Evolutionary conservation across 1,140 invertebrate species (phyloP).

Genomic region (Tetramorium simillimum): DNA sequence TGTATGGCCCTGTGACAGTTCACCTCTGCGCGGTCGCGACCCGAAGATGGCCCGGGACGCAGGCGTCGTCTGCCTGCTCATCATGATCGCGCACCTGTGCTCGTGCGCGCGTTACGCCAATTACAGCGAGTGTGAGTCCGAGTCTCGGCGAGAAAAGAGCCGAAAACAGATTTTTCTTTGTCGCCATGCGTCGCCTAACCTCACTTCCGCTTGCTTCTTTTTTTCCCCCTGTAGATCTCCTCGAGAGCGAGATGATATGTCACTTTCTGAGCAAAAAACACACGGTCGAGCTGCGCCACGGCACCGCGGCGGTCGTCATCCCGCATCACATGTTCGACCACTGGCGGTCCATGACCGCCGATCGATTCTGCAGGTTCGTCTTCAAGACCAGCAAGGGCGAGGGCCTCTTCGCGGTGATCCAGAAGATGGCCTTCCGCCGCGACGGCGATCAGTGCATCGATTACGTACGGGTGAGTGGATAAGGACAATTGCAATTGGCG

Average conservation of each 20-base stretch:
- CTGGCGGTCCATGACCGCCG: constrained; percentile 53
- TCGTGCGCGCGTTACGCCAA: neutral
- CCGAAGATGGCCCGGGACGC: constrained; percentile 56
- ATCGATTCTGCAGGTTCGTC: constrained; percentile 75
- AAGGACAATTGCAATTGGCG: neutral
- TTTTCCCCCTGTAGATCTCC: constrained; percentile 56
- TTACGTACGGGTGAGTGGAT: constrained; percentile 75
- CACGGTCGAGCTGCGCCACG: neutral
- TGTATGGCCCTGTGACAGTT: constrained; percentile 65
- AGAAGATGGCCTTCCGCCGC: constrained; percentile 76
- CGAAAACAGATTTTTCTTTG: neutral
- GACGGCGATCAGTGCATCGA: constrained; percentile 76
- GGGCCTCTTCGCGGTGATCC: constrained; percentile 79
- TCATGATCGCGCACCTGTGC: constrained; percentile 45
- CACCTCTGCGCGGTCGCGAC: neutral
- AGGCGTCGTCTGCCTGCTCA: constrained; percentile 23
- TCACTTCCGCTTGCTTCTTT: neutral
- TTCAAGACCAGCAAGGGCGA: constrained; percentile 68
- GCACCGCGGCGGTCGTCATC: constrained; percentile 64
- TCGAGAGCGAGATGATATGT: constrained; percentile 70
- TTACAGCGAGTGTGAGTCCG: constrained; percentile 59
- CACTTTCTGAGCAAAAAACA: constrained; percentile 57
- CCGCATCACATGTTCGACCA: constrained; percentile 71
- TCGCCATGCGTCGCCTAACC: constrained; percentile 1
- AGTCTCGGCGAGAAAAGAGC: no score